phyloP scores from a whole-genome alignment of 2,888 invertebrate species.

The Agrilus cyanescens region DNA sequence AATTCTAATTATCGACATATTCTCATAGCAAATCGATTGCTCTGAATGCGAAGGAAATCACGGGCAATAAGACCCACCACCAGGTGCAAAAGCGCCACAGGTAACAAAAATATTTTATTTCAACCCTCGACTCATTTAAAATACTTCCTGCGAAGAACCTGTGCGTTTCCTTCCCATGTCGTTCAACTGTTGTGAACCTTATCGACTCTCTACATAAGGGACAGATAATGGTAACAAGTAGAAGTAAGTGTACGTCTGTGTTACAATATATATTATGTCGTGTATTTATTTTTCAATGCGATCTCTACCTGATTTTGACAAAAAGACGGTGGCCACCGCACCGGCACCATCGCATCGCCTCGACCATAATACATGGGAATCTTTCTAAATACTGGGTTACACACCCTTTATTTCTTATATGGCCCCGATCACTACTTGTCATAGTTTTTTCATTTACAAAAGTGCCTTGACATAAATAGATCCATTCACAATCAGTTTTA shows the following conservation, averaged over 20 bases:
- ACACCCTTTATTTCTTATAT: conserved; percentile 12
- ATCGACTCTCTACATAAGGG: conserved; percentile 11
- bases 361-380: conserved; percentile 14
- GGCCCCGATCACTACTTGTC: no score
- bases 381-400: conserved; percentile 14
- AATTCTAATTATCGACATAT: neutral
- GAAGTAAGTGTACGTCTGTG: conserved; percentile 11
- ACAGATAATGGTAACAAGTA: conserved; percentile 4
- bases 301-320: conserved; percentile 15
- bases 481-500: no score
- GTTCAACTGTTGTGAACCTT: conserved; percentile 8
- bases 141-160: conserved; percentile 19
- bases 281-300: conserved; percentile 14
- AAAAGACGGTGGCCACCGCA: conserved; percentile 15
- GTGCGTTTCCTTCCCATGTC: conserved; percentile 18
- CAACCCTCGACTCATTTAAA: conserved; percentile 12
- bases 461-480: no score
- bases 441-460: no score
- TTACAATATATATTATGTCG: conserved; percentile 10
- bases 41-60: no score
- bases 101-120: conserved; percentile 7
- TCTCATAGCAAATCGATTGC: conserved; percentile 3
- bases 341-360: conserved; percentile 11
- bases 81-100: conserved; percentile 5
- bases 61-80: conserved; percentile 4